Evolutionary conservation across 92 coral and sea anemone genomes (phyloP).

Genomic region (Epizoanthus ramosus): DNA sequence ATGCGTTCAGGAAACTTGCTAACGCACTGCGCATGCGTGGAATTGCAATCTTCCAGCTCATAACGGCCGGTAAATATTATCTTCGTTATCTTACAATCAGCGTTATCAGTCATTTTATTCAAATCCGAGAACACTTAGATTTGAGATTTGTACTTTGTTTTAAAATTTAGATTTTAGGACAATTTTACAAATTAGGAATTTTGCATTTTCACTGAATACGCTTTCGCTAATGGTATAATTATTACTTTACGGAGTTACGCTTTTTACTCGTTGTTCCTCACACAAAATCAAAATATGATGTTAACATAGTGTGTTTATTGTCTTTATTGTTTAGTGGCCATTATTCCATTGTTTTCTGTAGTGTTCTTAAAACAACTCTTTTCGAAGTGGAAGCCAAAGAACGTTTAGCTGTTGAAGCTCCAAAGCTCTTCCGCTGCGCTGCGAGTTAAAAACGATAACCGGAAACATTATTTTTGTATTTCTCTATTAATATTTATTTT

Average conservation of each 20-base stretch:
- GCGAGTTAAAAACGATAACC: background rate
- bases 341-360: background rate
- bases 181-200: too few relatives aligned
- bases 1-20: background rate
- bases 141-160: too few relatives aligned
- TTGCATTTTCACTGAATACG: too few relatives aligned
- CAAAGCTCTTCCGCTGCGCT: background rate
- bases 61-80: too few relatives aligned
- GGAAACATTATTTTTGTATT: background rate
- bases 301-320: background rate
- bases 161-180: too few relatives aligned
- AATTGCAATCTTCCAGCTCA: too few relatives aligned
- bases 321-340: background rate
- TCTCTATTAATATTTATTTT: background rate
- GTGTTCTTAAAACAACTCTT: background rate
- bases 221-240: background rate
- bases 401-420: too few relatives aligned
- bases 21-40: slow-evolving; percentile 32
- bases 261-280: background rate
- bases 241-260: background rate
- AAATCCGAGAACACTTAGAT: too few relatives aligned
- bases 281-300: slow-evolving; percentile 11
- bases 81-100: too few relatives aligned
- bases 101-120: too few relatives aligned
- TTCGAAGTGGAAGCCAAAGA: background rate